phyloP scores from a whole-genome alignment of 2,797 vertebrate species.

The Tokudaia muenninki region DNA sequence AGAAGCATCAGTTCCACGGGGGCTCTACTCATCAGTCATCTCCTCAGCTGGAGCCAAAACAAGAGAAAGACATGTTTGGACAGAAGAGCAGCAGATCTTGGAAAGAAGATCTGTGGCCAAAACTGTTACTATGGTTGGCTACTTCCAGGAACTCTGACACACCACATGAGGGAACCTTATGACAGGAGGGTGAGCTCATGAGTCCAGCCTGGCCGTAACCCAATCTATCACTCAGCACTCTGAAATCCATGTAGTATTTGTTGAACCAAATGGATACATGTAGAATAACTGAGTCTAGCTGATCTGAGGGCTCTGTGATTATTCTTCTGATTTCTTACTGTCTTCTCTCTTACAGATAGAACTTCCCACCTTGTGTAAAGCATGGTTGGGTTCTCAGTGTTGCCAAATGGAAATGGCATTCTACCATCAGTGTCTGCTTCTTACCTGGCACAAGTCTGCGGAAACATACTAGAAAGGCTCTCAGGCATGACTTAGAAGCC shows the following conservation, averaged over 20 bases:
- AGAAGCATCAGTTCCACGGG: background rate
- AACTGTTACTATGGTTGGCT: background rate
- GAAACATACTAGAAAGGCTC: background rate
- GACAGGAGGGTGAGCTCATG: rapidly evolving
- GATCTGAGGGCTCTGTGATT: background rate
- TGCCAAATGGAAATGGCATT: background rate
- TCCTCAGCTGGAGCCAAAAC: background rate
- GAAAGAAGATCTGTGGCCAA: background rate
- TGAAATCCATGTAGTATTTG: background rate
- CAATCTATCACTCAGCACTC: too few species aligned
- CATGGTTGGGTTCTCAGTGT: background rate
- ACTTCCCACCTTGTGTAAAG: background rate
- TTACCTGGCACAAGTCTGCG: background rate
- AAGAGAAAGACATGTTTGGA: background rate
- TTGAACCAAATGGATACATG: background rate
- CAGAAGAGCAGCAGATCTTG: background rate
- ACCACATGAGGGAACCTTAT: background rate
- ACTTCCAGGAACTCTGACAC: background rate
- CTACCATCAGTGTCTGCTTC: background rate
- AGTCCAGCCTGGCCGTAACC: background rate
- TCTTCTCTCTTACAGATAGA: constrained; percentile 17
- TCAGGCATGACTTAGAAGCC: background rate
- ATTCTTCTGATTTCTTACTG: background rate
- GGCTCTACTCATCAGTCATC: background rate
- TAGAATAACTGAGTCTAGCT: background rate